A percentile compares a stretch with the other conserved stretches of the same genome.
phyloP scores from a whole-genome alignment of 2,888 invertebrate species.

The Agonopterix alstromeriana region DNA sequence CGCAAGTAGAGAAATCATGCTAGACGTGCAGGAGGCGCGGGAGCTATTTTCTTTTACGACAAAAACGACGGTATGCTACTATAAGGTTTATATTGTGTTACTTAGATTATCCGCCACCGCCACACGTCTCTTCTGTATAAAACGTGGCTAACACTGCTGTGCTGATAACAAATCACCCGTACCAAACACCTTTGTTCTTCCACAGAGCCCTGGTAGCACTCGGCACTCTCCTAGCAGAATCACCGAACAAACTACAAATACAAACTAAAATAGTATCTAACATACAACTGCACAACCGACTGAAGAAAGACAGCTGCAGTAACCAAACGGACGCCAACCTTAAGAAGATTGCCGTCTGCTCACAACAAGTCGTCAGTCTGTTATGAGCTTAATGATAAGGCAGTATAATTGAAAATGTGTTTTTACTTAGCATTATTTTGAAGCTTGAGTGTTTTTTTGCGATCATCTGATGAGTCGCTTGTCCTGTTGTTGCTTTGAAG shows the following conservation, averaged over 20 bases:
- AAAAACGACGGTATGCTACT: too few relatives aligned
- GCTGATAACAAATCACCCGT: too few relatives aligned
- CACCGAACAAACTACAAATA: constrained; percentile 53
- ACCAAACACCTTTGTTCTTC: constrained; percentile 6
- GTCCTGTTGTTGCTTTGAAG: too few relatives aligned
- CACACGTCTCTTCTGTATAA: too few relatives aligned
- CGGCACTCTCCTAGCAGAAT: constrained; percentile 81
- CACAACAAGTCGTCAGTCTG: constrained; percentile 57
- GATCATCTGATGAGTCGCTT: too few relatives aligned
- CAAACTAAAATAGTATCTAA: constrained; percentile 57
- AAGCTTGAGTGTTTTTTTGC: too few relatives aligned
- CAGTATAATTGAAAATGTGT: background rate
- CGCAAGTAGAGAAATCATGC: too few relatives aligned
- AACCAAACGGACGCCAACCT: constrained; percentile 37
- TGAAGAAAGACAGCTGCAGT: constrained; percentile 47
- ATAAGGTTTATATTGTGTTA: too few relatives aligned
- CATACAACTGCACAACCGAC: constrained; percentile 45
- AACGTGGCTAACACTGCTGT: too few relatives aligned
- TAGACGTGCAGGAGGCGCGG: too few relatives aligned
- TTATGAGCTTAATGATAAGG: constrained; percentile 37
- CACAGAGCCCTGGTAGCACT: constrained; percentile 84
- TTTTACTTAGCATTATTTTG: background rate
- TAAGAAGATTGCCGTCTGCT: constrained; percentile 53
- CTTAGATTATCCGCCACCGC: too few relatives aligned
- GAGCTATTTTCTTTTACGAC: too few relatives aligned